Percentiles rank a stretch among this genome's conserved stretches.
These are phyloP conservation scores for Indicator maculatus DNA, from an alignment of 2,113 vertebrate species.

Conservation along the genomic window DNA sequence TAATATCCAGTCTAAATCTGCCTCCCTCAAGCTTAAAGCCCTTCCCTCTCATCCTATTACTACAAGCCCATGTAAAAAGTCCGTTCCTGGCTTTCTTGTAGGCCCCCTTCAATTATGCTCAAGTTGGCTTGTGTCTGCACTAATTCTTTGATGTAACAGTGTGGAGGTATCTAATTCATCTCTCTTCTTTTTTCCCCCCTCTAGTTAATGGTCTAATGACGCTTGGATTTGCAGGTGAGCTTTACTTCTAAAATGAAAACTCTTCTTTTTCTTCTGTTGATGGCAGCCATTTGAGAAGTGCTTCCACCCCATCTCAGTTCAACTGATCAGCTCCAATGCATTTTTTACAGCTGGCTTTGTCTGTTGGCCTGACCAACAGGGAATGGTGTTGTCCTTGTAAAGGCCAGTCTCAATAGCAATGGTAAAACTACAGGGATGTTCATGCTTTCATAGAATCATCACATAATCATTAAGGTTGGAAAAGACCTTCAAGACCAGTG, in stretches of 20 bases:
- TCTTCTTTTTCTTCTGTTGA: neutral
- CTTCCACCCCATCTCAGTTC: neutral
- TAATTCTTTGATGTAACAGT: neutral
- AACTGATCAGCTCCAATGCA: neutral
- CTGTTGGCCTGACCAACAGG: neutral
- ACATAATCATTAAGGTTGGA: too few species aligned
- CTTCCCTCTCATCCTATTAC: too few species aligned
- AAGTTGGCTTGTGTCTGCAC: neutral
- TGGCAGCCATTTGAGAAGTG: neutral
- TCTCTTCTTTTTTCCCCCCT: neutral
- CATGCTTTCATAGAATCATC: too few species aligned
- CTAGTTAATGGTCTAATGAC: slow-evolving; percentile 60
- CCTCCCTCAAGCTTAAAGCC: too few species aligned
- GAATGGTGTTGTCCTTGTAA: neutral
- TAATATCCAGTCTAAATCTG: too few species aligned
- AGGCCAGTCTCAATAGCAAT: neutral
- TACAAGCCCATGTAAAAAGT: too few species aligned
- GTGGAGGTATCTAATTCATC: neutral
- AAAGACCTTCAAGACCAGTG: too few species aligned
- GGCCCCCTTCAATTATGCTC: neutral
- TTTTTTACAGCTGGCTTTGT: neutral
- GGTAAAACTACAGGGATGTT: neutral
- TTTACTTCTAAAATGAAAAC: neutral
- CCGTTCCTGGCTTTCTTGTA: too few species aligned
- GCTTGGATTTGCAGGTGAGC: slow-evolving; percentile 66